Conservation (phyloP, 1,140 invertebrate genomes). For the Neodiprion pinetum region DNA sequence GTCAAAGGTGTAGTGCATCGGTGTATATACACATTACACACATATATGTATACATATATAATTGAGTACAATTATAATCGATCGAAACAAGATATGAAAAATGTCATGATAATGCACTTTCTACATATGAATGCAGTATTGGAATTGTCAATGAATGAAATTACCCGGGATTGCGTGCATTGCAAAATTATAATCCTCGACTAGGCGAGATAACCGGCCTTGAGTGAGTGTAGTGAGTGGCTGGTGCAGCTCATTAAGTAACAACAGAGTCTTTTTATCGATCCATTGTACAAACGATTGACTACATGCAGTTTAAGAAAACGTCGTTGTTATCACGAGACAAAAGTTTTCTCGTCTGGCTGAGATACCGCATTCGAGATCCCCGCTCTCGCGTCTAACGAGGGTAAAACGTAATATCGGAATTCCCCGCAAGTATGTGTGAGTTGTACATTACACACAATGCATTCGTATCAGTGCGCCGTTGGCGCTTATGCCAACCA, state of each 20-base stretch:
- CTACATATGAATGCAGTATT: too few relatives aligned
- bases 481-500: too few relatives aligned
- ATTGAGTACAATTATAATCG: too few relatives aligned
- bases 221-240: background rate
- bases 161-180: background rate
- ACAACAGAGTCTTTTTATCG: background rate
- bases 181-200: background rate
- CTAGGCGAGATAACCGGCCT: background rate
- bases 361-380: slow-evolving; percentile 21
- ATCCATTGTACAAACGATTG: background rate
- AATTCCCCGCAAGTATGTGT: too few relatives aligned
- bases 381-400: background rate
- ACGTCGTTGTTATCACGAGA: slow-evolving; percentile 28
- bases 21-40: too few relatives aligned
- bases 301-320: background rate
- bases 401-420: slow-evolving; percentile 9
- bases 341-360: slow-evolving; percentile 33
- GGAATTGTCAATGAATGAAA: background rate
- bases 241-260: background rate
- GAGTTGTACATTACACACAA: too few relatives aligned
- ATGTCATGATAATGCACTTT: too few relatives aligned
- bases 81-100: too few relatives aligned
- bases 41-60: too few relatives aligned
- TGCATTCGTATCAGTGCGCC: too few relatives aligned
- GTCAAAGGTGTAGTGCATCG: too few relatives aligned